Evolutionary conservation across 1,140 invertebrate genomes (phyloP), one percentile per base, ranked within the genome.

Genomic region (Coenobita brevimanus): DNA sequence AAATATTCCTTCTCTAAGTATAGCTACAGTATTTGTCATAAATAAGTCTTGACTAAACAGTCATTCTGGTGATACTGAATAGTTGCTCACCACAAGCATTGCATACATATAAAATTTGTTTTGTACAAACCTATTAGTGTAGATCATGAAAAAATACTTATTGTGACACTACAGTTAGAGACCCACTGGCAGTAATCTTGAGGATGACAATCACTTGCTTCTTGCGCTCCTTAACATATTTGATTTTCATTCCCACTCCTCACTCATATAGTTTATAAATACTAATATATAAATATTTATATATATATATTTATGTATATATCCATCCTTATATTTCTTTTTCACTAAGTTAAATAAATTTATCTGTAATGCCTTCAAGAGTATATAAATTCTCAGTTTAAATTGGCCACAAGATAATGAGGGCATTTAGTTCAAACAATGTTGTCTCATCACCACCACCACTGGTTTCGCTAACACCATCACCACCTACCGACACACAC

Each of bases 231-330:
- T 81, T 81, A 64, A 80, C 76, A 64, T 75, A 54, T 87, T 87
- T 87, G 85, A 87, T 87, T 87, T 87, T 87, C 85, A 71, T 41
- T 87, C 64, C 78, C 3, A 67, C 36, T 80, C 60, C 76, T 81
- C 85, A 80, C 62, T 87, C 85, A 71, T 71, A 86, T 87, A 87
- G 85, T 87, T 87, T 57, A 87, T 87, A 87, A 87, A 87, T 87
- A 87, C 67, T 76, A 85, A 78, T 85, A 85, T 85, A 85, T 85
- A 76, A 76, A 85, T 85, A 85, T 85, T 76, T 84, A 75, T 82
- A 82, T 85, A 85, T 85, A 64, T 87, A 87, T 87, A 80, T 87
- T 46, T 87, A 80, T 80, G 78, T 80, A 87, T 87, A 80, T 80
- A 87, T 80, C 76, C 75, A 67, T 80, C 57, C 60, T 27, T 80